Conservation (phyloP, 2,113 vertebrate genomes). For the Poeciliopsis prolifica region DNA sequence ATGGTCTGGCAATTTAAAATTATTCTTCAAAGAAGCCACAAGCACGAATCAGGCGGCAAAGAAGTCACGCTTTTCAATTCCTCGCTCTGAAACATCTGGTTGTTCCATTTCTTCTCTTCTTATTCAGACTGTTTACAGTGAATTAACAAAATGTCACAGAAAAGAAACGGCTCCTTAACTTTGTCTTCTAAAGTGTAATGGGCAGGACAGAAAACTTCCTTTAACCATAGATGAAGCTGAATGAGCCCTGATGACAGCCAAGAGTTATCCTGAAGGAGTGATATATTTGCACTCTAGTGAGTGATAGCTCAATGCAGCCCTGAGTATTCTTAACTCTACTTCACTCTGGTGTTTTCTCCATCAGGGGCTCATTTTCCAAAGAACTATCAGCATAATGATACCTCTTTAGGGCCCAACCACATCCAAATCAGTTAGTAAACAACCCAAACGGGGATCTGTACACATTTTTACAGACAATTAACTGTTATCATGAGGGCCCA, state of each 20-base stretch:
- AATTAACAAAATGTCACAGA: constrained; percentile 24
- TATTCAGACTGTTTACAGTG: constrained; percentile 11
- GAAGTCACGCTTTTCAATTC: constrained; percentile 32
- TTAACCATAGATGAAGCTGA: constrained; percentile 46
- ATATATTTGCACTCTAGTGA: constrained; percentile 60
- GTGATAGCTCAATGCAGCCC: constrained; percentile 43
- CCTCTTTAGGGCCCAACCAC: constrained; percentile 80
- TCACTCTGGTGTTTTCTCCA: constrained; percentile 68
- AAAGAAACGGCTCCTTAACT: neutral
- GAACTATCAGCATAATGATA: constrained; percentile 79
- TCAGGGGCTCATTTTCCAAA: constrained; percentile 79
- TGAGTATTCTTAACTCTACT: constrained; percentile 69
- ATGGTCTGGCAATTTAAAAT: constrained; percentile 53
- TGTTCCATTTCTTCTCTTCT: constrained; percentile 10
- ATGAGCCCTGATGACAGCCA: constrained; percentile 51
- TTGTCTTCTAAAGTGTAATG: neutral
- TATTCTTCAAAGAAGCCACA: constrained; percentile 47
- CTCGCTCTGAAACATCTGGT: constrained; percentile 43
- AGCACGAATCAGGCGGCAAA: constrained; percentile 55
- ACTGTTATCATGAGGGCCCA: constrained; percentile 78
- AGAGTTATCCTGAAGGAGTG: constrained; percentile 56
- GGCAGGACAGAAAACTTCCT: constrained; percentile 21
- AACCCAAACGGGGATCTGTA: constrained; percentile 81
- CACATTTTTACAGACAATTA: constrained; percentile 85
- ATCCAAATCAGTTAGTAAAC: constrained; percentile 84